phyloP scores from a whole-genome alignment of 2,797 vertebrate genomes.

The Vespertilio murinus region DNA sequence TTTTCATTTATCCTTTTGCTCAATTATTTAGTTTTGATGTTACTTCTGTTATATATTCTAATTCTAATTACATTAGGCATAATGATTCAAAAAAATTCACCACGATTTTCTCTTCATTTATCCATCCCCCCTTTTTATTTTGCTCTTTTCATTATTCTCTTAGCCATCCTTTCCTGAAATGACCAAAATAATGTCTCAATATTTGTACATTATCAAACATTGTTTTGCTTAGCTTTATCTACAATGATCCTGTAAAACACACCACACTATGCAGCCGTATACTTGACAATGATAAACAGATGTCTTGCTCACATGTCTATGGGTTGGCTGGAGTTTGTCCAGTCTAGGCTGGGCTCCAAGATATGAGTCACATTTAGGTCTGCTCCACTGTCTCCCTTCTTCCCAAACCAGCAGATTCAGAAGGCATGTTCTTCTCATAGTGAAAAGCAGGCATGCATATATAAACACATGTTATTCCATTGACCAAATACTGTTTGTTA shows the following conservation, averaged over 20 bases:
- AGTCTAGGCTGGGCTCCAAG: neutral
- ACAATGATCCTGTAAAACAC: rapidly evolving
- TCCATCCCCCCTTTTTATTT: neutral
- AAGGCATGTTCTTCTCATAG: neutral
- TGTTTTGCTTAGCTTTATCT: neutral
- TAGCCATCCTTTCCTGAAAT: neutral
- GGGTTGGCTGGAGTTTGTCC: neutral
- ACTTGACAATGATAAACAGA: neutral
- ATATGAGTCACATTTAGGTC: neutral
- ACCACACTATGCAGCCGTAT: rapidly evolving
- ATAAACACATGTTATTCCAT: too few relatives aligned
- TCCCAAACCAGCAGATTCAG: neutral
- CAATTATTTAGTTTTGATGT: neutral
- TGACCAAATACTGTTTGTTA: neutral
- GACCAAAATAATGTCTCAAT: neutral
- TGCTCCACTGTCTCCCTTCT: neutral
- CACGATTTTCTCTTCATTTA: neutral
- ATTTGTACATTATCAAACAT: neutral
- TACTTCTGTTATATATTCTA: neutral
- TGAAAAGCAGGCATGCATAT: neutral
- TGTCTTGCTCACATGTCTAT: neutral
- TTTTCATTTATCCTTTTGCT: neutral
- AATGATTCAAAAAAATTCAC: neutral
- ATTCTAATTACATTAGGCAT: neutral
- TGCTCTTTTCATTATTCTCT: neutral